Evolutionary conservation across 2,888 invertebrate species (phyloP).

Genomic region (Poecilobothrus nobilitatus): DNA sequence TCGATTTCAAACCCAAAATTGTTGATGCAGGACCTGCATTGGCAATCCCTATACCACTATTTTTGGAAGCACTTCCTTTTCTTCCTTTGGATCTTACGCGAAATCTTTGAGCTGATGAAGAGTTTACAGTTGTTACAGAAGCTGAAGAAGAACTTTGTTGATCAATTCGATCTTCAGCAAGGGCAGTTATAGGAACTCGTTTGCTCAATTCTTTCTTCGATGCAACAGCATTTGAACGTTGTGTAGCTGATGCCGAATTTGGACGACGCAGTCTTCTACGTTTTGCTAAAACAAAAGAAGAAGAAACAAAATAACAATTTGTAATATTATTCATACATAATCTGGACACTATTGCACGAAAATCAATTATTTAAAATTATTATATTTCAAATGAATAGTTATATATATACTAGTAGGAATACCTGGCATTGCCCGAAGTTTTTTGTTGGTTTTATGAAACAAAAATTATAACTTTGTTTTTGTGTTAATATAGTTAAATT

Average conservation of each 20-base stretch:
- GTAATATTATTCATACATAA: no score
- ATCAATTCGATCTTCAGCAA: constrained; percentile 47
- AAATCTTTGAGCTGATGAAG: constrained; percentile 52
- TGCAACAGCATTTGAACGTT: constrained; percentile 52
- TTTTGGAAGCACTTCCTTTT: constrained; percentile 29
- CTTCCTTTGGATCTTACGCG: constrained; percentile 50
- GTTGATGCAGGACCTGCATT: constrained; percentile 54
- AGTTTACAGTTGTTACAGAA: constrained; percentile 35
- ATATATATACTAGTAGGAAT: no score
- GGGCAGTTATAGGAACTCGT: constrained; percentile 23
- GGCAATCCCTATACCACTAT: constrained; percentile 38
- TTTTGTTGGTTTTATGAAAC: no score
- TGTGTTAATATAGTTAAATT: no score
- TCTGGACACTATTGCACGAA: no score
- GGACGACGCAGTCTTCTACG: constrained; percentile 39
- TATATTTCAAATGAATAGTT: no score
- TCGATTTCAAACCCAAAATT: constrained; percentile 50
- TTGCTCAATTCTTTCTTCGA: constrained; percentile 34
- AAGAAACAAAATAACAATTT: no score
- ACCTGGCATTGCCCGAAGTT: no score
- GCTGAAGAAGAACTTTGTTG: constrained; percentile 50
- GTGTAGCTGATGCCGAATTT: constrained; percentile 28
- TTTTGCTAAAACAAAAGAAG: constrained; percentile 37
- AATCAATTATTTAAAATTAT: no score
- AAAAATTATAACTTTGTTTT: no score